These are phyloP conservation scores for Tarsius wallacei DNA, from an alignment of 2,797 vertebrate genomes.

Conservation along the genomic window DNA sequence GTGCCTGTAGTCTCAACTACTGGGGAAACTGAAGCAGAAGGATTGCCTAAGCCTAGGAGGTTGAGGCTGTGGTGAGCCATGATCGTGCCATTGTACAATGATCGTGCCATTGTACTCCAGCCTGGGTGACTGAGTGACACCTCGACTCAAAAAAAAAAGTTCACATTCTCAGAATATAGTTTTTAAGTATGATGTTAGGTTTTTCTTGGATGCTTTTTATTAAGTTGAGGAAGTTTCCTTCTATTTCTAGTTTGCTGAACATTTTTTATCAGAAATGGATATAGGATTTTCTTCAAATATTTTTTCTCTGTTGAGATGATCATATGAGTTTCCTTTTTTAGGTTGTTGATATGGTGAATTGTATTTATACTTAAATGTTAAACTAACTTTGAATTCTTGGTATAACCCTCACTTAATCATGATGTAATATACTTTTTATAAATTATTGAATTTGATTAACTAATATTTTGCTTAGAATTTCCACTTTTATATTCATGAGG, in stretches of 20 bases:
- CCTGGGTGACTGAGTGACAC: too few relatives aligned
- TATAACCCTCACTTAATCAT: slow-evolving; percentile 9
- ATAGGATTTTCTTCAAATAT: neutral
- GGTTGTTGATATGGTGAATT: neutral
- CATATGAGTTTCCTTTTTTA: neutral
- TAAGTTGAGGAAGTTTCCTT: neutral
- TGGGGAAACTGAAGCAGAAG: too few relatives aligned
- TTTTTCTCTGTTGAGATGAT: slow-evolving; percentile 3
- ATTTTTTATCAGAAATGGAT: slow-evolving; percentile 1
- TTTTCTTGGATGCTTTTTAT: slow-evolving; percentile 35
- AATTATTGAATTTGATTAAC: neutral
- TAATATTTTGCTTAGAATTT: slow-evolving; percentile 59
- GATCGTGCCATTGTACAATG: too few relatives aligned
- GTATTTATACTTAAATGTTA: slow-evolving; percentile 51
- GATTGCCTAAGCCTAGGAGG: too few relatives aligned
- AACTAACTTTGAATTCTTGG: neutral
- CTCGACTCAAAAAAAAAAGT: neutral
- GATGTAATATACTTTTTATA: slow-evolving; percentile 29
- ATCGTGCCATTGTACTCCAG: too few relatives aligned
- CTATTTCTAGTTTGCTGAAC: neutral
- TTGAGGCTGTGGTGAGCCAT: too few relatives aligned
- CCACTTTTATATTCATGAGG: neutral
- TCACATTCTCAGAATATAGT: slow-evolving; percentile 17
- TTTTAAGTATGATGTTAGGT: slow-evolving; percentile 11
- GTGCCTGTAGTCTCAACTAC: too few relatives aligned